Evolutionary conservation across 2,888 invertebrate genomes (phyloP).

Genomic region (Meiosimyza platycephala): DNA sequence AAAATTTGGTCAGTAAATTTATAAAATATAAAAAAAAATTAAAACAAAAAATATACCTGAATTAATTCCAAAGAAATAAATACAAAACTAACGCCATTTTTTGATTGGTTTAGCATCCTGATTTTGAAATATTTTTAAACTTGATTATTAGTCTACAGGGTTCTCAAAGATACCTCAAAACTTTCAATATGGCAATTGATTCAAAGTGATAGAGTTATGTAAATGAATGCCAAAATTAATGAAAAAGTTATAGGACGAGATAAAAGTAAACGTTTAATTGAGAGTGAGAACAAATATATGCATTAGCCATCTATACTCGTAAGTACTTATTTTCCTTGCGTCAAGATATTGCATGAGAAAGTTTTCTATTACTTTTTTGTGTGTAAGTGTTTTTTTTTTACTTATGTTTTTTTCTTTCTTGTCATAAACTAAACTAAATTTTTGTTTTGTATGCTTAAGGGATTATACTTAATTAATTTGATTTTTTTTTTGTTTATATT

Average conservation of each 20-base stretch:
- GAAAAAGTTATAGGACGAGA: background rate
- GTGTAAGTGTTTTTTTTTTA: constrained; percentile 35
- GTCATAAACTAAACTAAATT: constrained; percentile 32
- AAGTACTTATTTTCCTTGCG: constrained; percentile 4
- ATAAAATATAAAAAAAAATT: constrained; percentile 20
- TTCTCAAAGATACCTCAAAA: no score
- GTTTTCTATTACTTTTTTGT: constrained; percentile 29
- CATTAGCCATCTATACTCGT: constrained; percentile 3
- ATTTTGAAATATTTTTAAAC: no score
- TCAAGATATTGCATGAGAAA: constrained; percentile 4
- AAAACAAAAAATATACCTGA: constrained; percentile 18
- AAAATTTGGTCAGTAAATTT: constrained; percentile 18
- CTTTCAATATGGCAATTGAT: no score
- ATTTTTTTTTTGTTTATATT: constrained; percentile 42
- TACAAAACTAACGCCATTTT: background rate
- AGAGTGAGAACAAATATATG: background rate
- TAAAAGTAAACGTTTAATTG: background rate
- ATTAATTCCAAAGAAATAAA: constrained; percentile 5
- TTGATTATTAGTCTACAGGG: no score
- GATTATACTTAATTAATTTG: constrained; percentile 40
- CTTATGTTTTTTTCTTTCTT: constrained; percentile 31
- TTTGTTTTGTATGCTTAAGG: constrained; percentile 36
- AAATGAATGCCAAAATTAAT: no score
- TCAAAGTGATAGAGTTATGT: no score
- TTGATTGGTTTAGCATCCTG: no score